Evolutionary conservation across 2,113 vertebrate species (phyloP), one percentile per base, ranked within the genome.

Genomic region (Urocolius indicus): DNA sequence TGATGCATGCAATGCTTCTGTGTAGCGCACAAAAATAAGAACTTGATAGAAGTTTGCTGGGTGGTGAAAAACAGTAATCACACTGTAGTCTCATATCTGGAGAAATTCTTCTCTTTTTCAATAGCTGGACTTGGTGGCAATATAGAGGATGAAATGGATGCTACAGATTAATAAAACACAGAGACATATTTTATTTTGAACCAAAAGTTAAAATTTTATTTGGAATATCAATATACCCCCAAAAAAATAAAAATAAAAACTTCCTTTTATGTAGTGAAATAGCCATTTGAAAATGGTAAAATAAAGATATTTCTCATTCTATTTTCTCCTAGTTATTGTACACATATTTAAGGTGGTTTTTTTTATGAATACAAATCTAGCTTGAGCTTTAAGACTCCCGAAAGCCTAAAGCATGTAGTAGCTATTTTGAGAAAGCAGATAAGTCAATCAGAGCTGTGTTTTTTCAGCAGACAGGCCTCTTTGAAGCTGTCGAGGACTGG

Each of bases 181-280:
- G 72, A 94, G 68, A 85, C 27, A 29, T 30, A 16, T 67, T 78
- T 91, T 55, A 76, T 98, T 98, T 98, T 98, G 98, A 98, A 97
- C 97, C 96, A 98, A 97, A 98, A 98, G 95, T 98, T 98, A 98
- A 96, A 97, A 97, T 96, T 98, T 98, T 98, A 98, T 98, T 98
- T 97, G 97, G 97, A 97, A 98, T 98, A 97, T 97, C 95, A 96
- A 97, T 97, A 98, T 96, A 98, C 96, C 95, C 95, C 97, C 96
- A 85, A 95, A 88, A 95, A 98, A 97, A 97, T 97, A 98, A 97
- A 98, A 98, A 97, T 97, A 98, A 98, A 97, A 97, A 96, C 90
- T 96, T 97, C 87, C 93, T 97, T 96, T 96, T 96, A 97, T 97
- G 98, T 97, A 74, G 91, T 98, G 97, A 98, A 97, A 97, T 97